Percentiles rank a stretch among this genome's conserved stretches.
These are phyloP conservation scores for Plagodis pulveraria DNA, from an alignment of 2,888 invertebrate genomes.

Conservation along the genomic window DNA sequence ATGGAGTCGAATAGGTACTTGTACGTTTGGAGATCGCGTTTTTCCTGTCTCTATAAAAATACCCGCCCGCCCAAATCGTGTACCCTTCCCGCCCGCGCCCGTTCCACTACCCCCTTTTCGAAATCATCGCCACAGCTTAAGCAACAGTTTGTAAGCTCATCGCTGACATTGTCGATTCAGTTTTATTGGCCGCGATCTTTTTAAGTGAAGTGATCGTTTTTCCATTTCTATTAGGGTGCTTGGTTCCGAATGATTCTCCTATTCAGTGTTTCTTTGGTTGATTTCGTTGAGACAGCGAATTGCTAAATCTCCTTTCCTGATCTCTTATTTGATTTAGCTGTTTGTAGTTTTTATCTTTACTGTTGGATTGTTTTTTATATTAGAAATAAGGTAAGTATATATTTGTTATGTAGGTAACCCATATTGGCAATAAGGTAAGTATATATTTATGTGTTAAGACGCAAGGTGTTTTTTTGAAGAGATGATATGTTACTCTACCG, in stretches of 20 bases:
- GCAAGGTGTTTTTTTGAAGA: too few species aligned
- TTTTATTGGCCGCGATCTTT: constrained; percentile 81
- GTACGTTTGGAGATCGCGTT: constrained; percentile 50
- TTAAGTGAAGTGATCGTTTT: constrained; percentile 80
- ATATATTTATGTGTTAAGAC: too few species aligned
- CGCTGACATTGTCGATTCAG: constrained; percentile 76
- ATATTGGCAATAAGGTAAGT: too few species aligned
- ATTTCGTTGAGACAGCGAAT: constrained; percentile 53
- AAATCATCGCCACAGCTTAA: constrained; percentile 22
- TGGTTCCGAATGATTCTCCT: constrained; percentile 48
- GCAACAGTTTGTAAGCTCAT: constrained; percentile 46
- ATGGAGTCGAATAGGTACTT: constrained; percentile 51
- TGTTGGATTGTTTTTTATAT: not conserved
- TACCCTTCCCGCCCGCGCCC: constrained; percentile 48
- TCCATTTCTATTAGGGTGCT: constrained; percentile 74
- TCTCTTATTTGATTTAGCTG: not conserved
- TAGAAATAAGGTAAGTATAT: too few species aligned
- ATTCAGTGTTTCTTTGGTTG: constrained; percentile 44
- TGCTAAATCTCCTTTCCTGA: too few species aligned
- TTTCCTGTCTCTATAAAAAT: constrained; percentile 73
- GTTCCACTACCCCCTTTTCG: constrained; percentile 39
- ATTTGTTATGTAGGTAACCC: too few species aligned
- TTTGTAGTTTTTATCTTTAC: not conserved
- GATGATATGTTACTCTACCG: too few species aligned
- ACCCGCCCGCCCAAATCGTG: constrained; percentile 82